phyloP scores from a whole-genome alignment of 2,888 invertebrate genomes.

The Drosophila longiperda region DNA sequence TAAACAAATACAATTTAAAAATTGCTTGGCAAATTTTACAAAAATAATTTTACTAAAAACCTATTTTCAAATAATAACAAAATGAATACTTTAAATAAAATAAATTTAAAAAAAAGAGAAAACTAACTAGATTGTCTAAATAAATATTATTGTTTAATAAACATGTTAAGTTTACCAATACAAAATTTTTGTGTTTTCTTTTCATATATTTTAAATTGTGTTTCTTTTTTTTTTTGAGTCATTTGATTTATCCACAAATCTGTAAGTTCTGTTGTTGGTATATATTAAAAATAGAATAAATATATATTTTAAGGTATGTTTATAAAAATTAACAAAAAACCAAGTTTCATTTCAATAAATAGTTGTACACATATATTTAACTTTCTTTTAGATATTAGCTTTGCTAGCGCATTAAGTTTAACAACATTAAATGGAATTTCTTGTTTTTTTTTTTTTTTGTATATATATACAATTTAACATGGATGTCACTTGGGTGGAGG shows the following conservation, averaged over 20 bases:
- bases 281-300: slow-evolving; percentile 13
- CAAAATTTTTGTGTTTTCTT: background rate
- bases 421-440: slow-evolving; percentile 56
- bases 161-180: slow-evolving; percentile 16
- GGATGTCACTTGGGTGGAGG: background rate
- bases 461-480: slow-evolving; percentile 37
- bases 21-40: slow-evolving; percentile 18
- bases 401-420: slow-evolving; percentile 54
- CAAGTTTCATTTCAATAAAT: slow-evolving; percentile 70
- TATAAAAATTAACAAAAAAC: slow-evolving; percentile 47
- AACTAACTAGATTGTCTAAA: slow-evolving; percentile 18
- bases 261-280: slow-evolving; percentile 36
- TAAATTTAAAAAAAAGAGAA: background rate
- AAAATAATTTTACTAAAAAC: slow-evolving; percentile 7
- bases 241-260: slow-evolving; percentile 30
- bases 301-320: slow-evolving; percentile 10
- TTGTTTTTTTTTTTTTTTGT: background rate
- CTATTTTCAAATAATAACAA: slow-evolving; percentile 3
- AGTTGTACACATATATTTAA: slow-evolving; percentile 81
- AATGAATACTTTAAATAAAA: slow-evolving; percentile 23
- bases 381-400: slow-evolving; percentile 59
- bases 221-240: slow-evolving; percentile 21
- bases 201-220: slow-evolving; percentile 1
- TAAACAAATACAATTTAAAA: slow-evolving; percentile 40
- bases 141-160: slow-evolving; percentile 4